phyloP scores from a whole-genome alignment of 2,888 invertebrate species.

The Torymus auratus region DNA sequence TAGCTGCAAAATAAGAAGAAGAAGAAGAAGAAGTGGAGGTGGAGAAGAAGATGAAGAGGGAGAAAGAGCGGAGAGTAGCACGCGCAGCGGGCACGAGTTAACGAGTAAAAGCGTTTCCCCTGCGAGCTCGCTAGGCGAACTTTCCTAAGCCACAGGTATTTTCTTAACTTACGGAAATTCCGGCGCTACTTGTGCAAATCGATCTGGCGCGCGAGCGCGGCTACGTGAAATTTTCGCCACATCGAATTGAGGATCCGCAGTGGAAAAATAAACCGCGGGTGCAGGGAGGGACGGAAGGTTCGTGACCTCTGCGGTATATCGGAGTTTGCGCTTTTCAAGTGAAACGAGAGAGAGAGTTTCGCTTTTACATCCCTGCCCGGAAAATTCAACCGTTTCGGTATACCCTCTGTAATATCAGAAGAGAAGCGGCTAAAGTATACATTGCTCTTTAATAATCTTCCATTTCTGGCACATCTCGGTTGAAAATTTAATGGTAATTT shows the following conservation, averaged over 20 bases:
- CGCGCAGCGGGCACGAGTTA: slow-evolving; percentile 4
- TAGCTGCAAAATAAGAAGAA: slow-evolving; percentile 51
- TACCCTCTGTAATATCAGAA: too few species aligned
- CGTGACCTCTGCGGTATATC: too few species aligned
- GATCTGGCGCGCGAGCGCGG: slow-evolving; percentile 6
- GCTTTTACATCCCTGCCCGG: too few species aligned
- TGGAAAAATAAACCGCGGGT: neutral
- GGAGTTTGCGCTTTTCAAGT: too few species aligned
- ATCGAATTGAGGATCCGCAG: neutral
- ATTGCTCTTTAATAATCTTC: too few species aligned
- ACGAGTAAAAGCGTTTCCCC: slow-evolving; percentile 35
- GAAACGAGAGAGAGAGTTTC: too few species aligned
- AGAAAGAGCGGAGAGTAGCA: too few species aligned
- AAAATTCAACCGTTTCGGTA: too few species aligned
- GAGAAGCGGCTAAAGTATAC: too few species aligned
- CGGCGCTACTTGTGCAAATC: slow-evolving; percentile 44
- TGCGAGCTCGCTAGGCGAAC: slow-evolving; percentile 11
- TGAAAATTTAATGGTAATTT: too few species aligned
- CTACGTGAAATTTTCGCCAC: neutral
- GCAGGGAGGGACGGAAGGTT: too few species aligned
- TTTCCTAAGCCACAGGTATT: slow-evolving; percentile 54
- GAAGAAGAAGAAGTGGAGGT: neutral
- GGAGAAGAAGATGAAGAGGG: slow-evolving; percentile 1
- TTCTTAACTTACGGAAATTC: slow-evolving; percentile 50
- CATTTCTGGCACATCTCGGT: too few species aligned